A percentile compares a stretch with the other conserved stretches of the same genome.
Conservation (phyloP, 92 coral and sea anemone genomes). For the Phenganax marumi region DNA sequence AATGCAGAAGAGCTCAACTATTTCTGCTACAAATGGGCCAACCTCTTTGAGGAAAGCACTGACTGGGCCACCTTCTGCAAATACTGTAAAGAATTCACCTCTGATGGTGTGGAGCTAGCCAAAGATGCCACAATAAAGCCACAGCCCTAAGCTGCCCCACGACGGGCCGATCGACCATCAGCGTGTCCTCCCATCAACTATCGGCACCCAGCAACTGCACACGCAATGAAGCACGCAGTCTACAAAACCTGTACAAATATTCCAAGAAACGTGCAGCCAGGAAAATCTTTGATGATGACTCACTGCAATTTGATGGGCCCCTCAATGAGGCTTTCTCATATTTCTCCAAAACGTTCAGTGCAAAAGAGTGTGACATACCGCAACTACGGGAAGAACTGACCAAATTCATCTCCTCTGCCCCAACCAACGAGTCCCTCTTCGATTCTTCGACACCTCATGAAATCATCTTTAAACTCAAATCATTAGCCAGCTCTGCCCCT, state of each 20-base stretch:
- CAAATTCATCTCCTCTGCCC: background rate
- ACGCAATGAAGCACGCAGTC: background rate
- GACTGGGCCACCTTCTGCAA: background rate
- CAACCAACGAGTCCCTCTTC: background rate
- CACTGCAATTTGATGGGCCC: background rate
- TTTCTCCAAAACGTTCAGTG: background rate
- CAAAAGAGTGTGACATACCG: background rate
- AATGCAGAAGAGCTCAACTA: background rate
- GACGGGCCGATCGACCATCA: background rate
- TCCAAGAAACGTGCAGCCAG: slow-evolving; percentile 17
- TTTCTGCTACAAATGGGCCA: background rate
- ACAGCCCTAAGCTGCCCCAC: background rate
- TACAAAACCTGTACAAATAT: background rate
- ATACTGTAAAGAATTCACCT: background rate
- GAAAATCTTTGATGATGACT: slow-evolving; percentile 6
- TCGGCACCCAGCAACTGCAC: background rate
- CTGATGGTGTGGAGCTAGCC: background rate
- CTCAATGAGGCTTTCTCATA: background rate
- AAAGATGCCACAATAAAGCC: background rate
- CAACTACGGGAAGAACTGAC: background rate
- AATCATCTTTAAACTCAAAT: background rate
- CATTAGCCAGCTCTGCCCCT: background rate
- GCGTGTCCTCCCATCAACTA: background rate
- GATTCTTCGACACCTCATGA: background rate
- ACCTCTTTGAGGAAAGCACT: background rate